Evolutionary conservation across 1,140 invertebrate species (phyloP), one percentile per base, ranked within the genome.

Genomic region (Sitodiplosis mosellana): DNA sequence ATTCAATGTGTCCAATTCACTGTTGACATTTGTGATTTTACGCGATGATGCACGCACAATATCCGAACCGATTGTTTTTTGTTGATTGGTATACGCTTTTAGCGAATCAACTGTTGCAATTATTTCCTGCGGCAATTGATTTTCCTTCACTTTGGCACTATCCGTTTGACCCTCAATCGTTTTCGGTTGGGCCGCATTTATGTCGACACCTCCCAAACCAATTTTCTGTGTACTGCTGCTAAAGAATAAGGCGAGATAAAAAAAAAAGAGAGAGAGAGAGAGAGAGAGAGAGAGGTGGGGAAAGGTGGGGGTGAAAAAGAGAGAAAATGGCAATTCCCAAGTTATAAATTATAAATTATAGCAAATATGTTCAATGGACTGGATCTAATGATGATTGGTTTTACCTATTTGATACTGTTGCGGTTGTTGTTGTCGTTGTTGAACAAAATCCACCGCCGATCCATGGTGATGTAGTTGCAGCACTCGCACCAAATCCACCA

Each of bases 41-140:
- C 58, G 58, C 0, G 57, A 58, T 15, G 62, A 62, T 4, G 61
- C 58, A 45, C 85, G 68, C 47, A 84, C 78, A 46, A 90, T 80
- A 54, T 88, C 84, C 1, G 87, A 87, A 52, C 81, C 80, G 8
- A 83, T 67, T 0, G 70, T 68, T 63, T 90, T 91, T 59, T 89
- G 83, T 46, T 80, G 76, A 68, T 88, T 87, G 0, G 89, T 80
- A 67, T 81, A 80, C 47, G 78, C 77, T 56, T 88, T 90, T 52
- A 72, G 74, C 20, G 68, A 58, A 49, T 75, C 72, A 43, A 76
- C 69, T 0, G 68, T 67, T 18, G 67, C 66, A 2, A 61, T 60
- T 36, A 87, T 73, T 66, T 86, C 80, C 56, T 80, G 79, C 10
- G 85, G 84, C 48, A 89, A 67, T 45, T 70, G 58, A 48, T 75